Percentiles rank a stretch among this genome's conserved stretches.
phyloP scores from a whole-genome alignment of 2,797 vertebrate genomes.

The Pseudochaenichthys georgianus region DNA sequence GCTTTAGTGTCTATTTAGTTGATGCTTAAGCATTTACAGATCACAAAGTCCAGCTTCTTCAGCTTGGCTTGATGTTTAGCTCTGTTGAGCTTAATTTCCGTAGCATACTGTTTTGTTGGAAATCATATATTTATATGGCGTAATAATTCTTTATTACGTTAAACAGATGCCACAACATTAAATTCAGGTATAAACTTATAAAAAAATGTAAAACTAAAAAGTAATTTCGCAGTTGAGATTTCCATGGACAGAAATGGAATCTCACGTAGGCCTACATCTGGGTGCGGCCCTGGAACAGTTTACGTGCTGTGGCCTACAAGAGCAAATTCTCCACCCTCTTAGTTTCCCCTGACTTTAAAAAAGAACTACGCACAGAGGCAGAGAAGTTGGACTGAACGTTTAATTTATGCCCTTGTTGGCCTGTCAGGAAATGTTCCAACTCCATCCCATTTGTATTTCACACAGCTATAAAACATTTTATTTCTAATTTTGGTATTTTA shows the following conservation, averaged over 20 bases:
- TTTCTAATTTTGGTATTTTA: constrained; percentile 60
- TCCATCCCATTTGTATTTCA: constrained; percentile 46
- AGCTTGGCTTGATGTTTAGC: too few relatives aligned
- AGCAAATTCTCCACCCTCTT: constrained; percentile 4
- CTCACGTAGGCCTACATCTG: neutral
- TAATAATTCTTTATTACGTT: neutral
- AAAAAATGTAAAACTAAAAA: neutral
- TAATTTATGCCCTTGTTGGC: constrained; percentile 43
- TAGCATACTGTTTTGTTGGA: neutral
- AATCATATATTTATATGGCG: neutral
- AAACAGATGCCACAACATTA: neutral
- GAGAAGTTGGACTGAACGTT: constrained; percentile 7
- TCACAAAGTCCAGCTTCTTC: too few relatives aligned
- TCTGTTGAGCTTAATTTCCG: neutral
- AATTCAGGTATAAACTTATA: neutral
- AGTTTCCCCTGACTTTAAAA: constrained; percentile 22
- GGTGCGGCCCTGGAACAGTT: constrained; percentile 29
- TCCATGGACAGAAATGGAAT: neutral
- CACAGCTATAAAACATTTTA: constrained; percentile 51
- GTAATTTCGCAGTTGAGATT: constrained; percentile 1
- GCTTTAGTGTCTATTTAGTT: neutral
- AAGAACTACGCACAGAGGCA: constrained; percentile 10
- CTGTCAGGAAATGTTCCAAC: constrained; percentile 41
- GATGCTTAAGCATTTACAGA: neutral
- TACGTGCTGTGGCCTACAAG: constrained; percentile 6